A percentile compares a stretch with the other conserved stretches of the same genome.
These are phyloP conservation scores for Stegostoma tigrinum DNA, from an alignment of 2,113 vertebrate genomes.

Conservation along the genomic window DNA sequence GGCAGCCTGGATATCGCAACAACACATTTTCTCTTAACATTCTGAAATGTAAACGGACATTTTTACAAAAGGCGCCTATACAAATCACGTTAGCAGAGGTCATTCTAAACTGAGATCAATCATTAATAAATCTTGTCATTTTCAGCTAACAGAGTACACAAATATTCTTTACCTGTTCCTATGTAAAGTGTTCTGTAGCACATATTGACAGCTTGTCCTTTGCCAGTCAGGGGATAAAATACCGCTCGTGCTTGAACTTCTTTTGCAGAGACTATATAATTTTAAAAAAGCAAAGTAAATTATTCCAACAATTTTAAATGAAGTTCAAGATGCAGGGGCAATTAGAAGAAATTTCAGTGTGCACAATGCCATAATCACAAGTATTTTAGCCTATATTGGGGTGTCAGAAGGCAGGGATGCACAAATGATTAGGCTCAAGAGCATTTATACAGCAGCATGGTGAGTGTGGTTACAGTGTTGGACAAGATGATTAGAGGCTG, in stretches of 20 bases:
- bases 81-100: not conserved
- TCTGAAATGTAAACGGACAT: not conserved
- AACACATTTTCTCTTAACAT: no score
- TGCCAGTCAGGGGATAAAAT: conserved; percentile 84
- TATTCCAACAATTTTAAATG: not conserved
- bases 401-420: not conserved
- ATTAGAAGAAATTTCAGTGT: no score
- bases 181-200: conserved; percentile 95
- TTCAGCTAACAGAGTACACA: not conserved
- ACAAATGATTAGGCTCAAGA: not conserved
- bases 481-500: no score
- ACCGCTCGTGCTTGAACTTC: conserved; percentile 86
- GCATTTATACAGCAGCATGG: no score
- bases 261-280: conserved; percentile 69
- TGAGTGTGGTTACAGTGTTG: no score
- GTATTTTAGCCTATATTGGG: not conserved
- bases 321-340: not conserved
- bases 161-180: conserved; percentile 71
- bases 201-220: conserved; percentile 83
- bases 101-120: not conserved
- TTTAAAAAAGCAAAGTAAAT: conserved; percentile 40
- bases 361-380: no score
- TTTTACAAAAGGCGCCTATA: not conserved
- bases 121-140: not conserved
- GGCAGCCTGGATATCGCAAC: not conserved